Evolutionary conservation across 2,888 invertebrate species (phyloP), one percentile per base, ranked within the genome.

Genomic region (Desoria tigrina): DNA sequence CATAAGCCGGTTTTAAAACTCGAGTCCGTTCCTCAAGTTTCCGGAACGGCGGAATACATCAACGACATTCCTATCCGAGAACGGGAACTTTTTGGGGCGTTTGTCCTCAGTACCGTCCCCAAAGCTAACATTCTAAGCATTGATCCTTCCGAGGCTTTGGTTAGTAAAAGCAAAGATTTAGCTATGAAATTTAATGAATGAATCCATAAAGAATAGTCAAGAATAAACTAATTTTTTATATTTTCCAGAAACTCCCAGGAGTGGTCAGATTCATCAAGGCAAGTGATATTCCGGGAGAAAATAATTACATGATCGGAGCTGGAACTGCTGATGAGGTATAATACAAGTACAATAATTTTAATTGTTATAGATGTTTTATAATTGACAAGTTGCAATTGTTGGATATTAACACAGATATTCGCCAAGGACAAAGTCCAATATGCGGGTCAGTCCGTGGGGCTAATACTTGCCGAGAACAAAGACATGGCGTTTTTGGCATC

Each of bases 41-140:
- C 87, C 24, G 84, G 84, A 1, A 90, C 90, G 79, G 89, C 90
- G 0, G 83, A 86, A 62, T 94, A 88, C 79, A 82, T 87, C 24
- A 88, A 89, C 78, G 61, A 62, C 49, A 75, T 76, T 11, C 64
- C 69, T n/a, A 42, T 59, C 1, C 50, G 62, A 1, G 76, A 76
- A 21, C 77, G 76, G 1, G 79, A 80, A 63, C 77, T 81, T 18
- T 76, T 77, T 71, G 81, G 79, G 11, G 78, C 78, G 0, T 79
- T n/a, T n/a, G n/a, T n/a, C n/a, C n/a, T n/a, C n/a, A n/a, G n/a
- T n/a, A n/a, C n/a, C n/a, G n/a, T n/a, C n/a, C n/a, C n/a, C n/a
- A n/a, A n/a, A n/a, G n/a, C n/a, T n/a, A n/a, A n/a, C n/a, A n/a
- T n/a, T n/a, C 80, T 67, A 32, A 69, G 63, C n/a, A 78, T 81